Evolutionary conservation across 2,888 invertebrate species (phyloP), one percentile per base, ranked within the genome.

Genomic region (Noctua fimbriata): DNA sequence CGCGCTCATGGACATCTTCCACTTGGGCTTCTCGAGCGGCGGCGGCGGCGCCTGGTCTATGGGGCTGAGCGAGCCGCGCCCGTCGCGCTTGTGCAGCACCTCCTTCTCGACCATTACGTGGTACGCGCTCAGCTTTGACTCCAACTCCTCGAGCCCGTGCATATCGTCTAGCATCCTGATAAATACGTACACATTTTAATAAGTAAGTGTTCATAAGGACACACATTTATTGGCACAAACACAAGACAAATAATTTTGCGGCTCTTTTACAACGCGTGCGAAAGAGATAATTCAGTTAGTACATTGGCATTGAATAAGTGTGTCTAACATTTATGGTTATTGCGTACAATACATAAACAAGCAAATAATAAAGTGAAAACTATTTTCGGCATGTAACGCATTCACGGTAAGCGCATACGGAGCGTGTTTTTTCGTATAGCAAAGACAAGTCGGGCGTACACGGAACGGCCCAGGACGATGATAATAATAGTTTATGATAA

Each of bases 61-160:
- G 92, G 97, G 92, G 91, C 97, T 92, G 93, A 96, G 81, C 87
- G 96, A 92, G 92, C 96, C 78, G 83, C 86, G 86, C 60, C 93
- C 93, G 85, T 96, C 97, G 90, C 93, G 97, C 94, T 95, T 97
- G 94, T 91, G 97, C 93, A 95, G 93, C 83, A 94, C 94, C 84
- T 96, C 96, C 94, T 98, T 98, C 92, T 98, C 98, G 82, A 98
- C 97, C 95, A 98, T 98, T 87, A 98, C 98, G 94, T 98, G 98
- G 95, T 98, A 98, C 69, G 98, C 98, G 94, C 97, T 98, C 90
- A 98, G 96, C 92, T 98, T 98, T 1, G 98, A 98, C 94, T 98
- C 98, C 91, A 98, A 94, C 92, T 98, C 98, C 91, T 98, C 98
- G 82, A 98, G 96, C 90, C 98, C 98, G 72, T 98, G 98, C 93